Percentiles rank a stretch among this genome's conserved stretches.
Conservation (phyloP, 2,113 vertebrate species). For the Oryctolagus cuniculus region DNA sequence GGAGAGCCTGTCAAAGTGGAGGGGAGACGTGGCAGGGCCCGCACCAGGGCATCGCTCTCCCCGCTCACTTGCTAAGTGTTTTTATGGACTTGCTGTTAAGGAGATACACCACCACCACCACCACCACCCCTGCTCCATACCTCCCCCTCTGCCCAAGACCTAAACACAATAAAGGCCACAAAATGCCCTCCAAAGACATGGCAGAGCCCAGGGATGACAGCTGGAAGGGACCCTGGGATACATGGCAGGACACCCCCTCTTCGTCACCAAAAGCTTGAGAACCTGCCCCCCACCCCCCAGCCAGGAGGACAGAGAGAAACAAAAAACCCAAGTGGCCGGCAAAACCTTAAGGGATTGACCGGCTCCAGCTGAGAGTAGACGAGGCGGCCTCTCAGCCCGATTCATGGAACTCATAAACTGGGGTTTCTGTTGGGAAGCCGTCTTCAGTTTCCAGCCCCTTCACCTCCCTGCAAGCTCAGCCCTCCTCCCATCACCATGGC, state of each 20-base stretch:
- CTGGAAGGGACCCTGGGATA: not conserved
- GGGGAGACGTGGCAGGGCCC: not conserved
- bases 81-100: not conserved
- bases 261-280: not conserved
- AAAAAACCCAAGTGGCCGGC: not conserved
- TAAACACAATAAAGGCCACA: not conserved
- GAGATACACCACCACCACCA: too few relatives aligned
- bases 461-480: not conserved
- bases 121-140: too few relatives aligned
- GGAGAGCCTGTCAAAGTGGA: not conserved
- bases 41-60: accelerated
- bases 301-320: not conserved
- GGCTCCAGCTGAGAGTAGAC: not conserved
- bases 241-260: not conserved
- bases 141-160: not conserved
- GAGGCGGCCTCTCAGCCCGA: not conserved
- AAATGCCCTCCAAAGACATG: not conserved
- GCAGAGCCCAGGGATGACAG: not conserved
- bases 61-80: not conserved
- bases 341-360: not conserved
- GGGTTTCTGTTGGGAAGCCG: not conserved
- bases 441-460: not conserved
- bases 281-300: not conserved
- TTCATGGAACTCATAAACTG: not conserved
- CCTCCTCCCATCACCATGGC: constrained; percentile 51